These are phyloP conservation scores for Amitus sp. DNA, from an alignment of 2,888 invertebrate genomes.

Conservation along the genomic window DNA sequence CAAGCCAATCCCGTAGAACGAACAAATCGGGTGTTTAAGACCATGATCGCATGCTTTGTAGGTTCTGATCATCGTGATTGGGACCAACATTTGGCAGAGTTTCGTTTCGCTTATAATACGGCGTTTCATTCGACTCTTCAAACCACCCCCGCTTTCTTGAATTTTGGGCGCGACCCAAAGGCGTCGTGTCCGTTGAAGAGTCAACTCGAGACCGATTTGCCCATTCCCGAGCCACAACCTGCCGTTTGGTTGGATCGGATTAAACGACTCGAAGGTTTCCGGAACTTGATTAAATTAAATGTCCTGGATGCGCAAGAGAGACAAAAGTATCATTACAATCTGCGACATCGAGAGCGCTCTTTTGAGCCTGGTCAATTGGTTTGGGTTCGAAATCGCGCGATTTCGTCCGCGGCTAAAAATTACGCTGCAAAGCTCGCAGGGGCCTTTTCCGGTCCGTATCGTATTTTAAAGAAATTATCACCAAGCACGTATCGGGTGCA, in stretches of 20 bases:
- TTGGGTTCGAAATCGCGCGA: not conserved
- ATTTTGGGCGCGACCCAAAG: conserved; percentile 40
- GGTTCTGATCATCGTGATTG: conserved; percentile 31
- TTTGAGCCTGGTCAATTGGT: not conserved
- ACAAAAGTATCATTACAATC: not conserved
- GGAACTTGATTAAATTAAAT: not conserved
- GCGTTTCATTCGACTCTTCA: conserved; percentile 35
- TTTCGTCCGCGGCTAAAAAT: not conserved
- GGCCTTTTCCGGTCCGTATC: not conserved
- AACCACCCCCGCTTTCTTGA: conserved; percentile 43
- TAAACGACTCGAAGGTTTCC: too few species aligned
- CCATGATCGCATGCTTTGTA: conserved; percentile 29
- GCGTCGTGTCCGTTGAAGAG: too few species aligned
- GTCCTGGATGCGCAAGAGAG: not conserved
- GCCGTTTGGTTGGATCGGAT: not conserved
- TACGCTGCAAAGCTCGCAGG: not conserved
- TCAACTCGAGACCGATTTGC: too few species aligned
- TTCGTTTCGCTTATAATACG: conserved; percentile 47
- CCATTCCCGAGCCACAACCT: too few species aligned
- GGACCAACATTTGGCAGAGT: conserved; percentile 44
- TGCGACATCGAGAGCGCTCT: not conserved
- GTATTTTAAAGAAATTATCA: not conserved
- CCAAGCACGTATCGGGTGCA: too few species aligned
- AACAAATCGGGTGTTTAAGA: conserved; percentile 38
- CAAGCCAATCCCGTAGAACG: conserved; percentile 43